Percentiles rank a stretch among this genome's conserved stretches.
Evolutionary conservation across 2,888 invertebrate genomes (phyloP).

Genomic region (Pterobdella sp.): DNA sequence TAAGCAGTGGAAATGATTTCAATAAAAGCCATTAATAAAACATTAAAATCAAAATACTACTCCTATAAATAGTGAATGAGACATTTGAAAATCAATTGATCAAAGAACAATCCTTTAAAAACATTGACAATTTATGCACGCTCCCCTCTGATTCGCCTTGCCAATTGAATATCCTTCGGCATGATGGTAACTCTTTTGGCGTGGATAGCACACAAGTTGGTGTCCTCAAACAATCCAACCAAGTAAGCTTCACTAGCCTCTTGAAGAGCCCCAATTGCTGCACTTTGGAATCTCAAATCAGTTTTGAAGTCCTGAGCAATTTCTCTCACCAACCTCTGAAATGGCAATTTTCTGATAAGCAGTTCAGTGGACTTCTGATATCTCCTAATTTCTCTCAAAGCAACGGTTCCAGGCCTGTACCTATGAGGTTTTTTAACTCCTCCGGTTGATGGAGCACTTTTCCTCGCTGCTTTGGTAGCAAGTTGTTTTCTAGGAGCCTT

Average conservation of each 20-base stretch:
- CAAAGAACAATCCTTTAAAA: background rate
- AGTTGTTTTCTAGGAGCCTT: conserved; percentile 52
- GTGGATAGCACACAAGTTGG: conserved; percentile 92
- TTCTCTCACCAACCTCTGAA: conserved; percentile 51
- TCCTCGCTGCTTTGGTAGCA: conserved; percentile 52
- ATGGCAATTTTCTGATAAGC: conserved; percentile 50
- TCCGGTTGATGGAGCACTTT: conserved; percentile 52
- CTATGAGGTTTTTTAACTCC: conserved; percentile 52
- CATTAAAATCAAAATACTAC: conserved; percentile 8
- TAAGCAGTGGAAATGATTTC: background rate
- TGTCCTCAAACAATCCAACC: conserved; percentile 76
- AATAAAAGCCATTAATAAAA: conserved; percentile 9
- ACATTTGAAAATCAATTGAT: conserved; percentile 1
- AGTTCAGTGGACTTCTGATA: conserved; percentile 52
- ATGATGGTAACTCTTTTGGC: conserved; percentile 94
- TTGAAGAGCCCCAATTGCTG: conserved; percentile 50
- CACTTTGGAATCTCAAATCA: conserved; percentile 51
- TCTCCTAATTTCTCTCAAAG: conserved; percentile 51
- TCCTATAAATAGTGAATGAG: background rate
- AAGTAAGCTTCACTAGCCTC: conserved; percentile 36
- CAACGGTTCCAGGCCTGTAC: conserved; percentile 52
- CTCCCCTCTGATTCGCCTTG: conserved; percentile 89
- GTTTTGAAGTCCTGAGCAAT: conserved; percentile 53
- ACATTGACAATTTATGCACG: conserved; percentile 54
- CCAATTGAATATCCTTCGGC: conserved; percentile 94